Conservation (phyloP, 1,140 invertebrate species). For the Sarcophaga peregrina region DNA sequence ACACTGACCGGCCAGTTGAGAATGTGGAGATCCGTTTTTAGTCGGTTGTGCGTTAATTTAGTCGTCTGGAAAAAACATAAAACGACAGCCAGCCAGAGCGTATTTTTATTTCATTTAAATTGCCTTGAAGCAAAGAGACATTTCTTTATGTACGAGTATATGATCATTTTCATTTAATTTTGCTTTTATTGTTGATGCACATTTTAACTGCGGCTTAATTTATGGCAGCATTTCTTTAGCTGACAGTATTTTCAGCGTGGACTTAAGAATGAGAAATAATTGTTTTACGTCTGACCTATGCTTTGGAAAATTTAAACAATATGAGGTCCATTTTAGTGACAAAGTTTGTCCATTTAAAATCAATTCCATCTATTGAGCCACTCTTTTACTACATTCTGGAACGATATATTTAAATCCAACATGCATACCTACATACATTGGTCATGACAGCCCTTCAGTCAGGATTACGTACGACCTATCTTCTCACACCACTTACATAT, state of each 20-base stretch:
- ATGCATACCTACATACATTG: no score
- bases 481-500: no score
- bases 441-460: no score
- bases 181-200: background rate
- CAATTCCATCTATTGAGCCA: background rate
- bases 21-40: background rate
- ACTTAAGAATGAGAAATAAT: background rate
- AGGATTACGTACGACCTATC: no score
- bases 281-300: background rate
- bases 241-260: background rate
- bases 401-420: no score
- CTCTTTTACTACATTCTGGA: background rate
- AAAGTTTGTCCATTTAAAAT: background rate
- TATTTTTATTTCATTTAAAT: constrained; percentile 23
- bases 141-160: background rate
- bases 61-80: constrained; percentile 9
- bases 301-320: background rate
- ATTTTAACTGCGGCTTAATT: background rate
- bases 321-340: background rate
- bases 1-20: background rate
- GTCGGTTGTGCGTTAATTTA: background rate
- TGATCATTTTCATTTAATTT: background rate
- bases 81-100: background rate
- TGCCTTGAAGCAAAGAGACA: constrained; percentile 11
- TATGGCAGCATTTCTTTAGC: no score